Conservation (phyloP, 2,113 vertebrate species). For the Sitta europaea region DNA sequence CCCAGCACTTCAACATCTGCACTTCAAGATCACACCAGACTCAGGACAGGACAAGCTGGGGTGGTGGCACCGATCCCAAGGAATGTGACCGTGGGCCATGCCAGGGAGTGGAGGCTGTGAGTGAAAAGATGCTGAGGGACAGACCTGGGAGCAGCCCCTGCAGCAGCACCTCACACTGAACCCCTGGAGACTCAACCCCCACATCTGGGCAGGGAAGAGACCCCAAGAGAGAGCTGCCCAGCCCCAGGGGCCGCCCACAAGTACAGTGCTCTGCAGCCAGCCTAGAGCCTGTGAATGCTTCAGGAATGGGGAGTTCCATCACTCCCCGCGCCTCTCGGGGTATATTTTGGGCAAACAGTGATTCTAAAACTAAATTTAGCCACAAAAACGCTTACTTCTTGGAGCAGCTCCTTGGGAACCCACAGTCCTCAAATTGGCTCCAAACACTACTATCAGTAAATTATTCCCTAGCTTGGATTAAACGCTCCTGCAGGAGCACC, state of each 20-base stretch:
- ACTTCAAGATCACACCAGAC: not conserved
- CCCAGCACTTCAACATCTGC: not conserved
- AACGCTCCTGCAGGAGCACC: not conserved
- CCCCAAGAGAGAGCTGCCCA: not conserved
- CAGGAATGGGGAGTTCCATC: not conserved
- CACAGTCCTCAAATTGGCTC: not conserved
- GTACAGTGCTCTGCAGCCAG: not conserved
- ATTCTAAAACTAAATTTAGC: conserved; percentile 46
- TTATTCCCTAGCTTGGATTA: not conserved
- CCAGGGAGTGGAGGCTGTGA: rapidly evolving
- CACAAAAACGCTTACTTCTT: not conserved
- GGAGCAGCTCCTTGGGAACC: conserved; percentile 34
- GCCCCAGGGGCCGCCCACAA: not conserved
- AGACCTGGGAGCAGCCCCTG: not conserved
- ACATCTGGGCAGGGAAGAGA: not conserved
- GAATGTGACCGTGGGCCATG: rapidly evolving
- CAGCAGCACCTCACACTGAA: not conserved
- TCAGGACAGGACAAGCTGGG: rapidly evolving
- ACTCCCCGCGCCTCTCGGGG: not conserved
- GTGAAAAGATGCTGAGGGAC: rapidly evolving
- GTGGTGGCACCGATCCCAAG: not conserved
- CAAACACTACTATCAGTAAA: not conserved
- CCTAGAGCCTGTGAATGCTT: rapidly evolving
- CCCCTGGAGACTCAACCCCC: not conserved
- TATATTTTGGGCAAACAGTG: conserved; percentile 4